Conservation (phyloP, 2,113 vertebrate genomes). For the Propithecus coquereli region DNA sequence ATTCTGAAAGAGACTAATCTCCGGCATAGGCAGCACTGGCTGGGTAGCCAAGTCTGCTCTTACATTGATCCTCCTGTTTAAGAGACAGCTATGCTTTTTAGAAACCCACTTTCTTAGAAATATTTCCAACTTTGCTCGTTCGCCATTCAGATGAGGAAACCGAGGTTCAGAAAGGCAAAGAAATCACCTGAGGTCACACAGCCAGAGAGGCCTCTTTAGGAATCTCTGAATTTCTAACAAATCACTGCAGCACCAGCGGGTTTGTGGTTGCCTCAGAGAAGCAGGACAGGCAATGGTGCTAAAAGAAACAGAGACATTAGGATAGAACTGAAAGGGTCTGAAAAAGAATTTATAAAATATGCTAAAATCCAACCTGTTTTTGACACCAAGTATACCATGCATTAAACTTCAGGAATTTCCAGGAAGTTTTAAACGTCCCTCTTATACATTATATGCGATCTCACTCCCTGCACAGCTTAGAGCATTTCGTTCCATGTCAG, state of each 20-base stretch:
- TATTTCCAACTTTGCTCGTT: background rate
- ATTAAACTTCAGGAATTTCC: background rate
- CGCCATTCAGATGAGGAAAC: background rate
- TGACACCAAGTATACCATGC: background rate
- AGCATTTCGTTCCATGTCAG: background rate
- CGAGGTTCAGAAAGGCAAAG: background rate
- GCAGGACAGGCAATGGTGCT: background rate
- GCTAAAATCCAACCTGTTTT: background rate
- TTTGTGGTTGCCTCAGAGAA: background rate
- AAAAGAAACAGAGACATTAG: background rate
- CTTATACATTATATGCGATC: background rate
- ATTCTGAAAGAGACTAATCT: constrained; percentile 19
- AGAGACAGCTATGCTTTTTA: background rate
- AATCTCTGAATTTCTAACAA: background rate
- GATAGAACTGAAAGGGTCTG: background rate
- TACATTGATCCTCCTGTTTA: background rate
- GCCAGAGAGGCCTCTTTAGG: background rate
- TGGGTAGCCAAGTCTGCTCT: background rate
- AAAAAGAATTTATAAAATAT: background rate
- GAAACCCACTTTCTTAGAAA: background rate
- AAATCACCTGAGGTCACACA: background rate
- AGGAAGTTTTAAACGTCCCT: background rate
- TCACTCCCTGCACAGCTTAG: background rate
- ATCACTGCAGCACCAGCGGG: no score
- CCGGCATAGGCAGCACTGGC: background rate